These are phyloP conservation scores for Salvator merianae DNA, from an alignment of 2,113 vertebrate genomes.

Conservation along the genomic window DNA sequence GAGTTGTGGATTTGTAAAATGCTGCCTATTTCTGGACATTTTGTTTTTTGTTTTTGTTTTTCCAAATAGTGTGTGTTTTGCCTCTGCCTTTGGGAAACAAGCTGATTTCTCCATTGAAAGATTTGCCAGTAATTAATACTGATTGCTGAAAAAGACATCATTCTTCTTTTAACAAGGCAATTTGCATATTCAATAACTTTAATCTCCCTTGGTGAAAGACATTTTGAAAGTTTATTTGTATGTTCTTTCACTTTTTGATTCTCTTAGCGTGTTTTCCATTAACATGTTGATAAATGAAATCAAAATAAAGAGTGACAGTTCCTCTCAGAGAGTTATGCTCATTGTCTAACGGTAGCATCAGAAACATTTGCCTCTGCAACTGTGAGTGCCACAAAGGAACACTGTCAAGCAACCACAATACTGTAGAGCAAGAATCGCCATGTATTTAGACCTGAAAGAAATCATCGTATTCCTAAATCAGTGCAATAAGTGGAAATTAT, in stretches of 20 bases:
- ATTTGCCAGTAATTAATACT: conserved; percentile 65
- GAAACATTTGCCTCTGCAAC: conserved; percentile 27
- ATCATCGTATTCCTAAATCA: too few relatives aligned
- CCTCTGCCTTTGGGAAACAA: conserved; percentile 40
- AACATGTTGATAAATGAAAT: conserved; percentile 36
- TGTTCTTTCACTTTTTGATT: conserved; percentile 58
- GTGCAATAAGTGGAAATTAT: too few relatives aligned
- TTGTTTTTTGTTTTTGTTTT: conserved; percentile 50
- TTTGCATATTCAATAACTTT: conserved; percentile 70
- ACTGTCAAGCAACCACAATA: not conserved
- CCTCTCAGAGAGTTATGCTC: conserved; percentile 39
- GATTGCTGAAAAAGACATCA: conserved; percentile 68
- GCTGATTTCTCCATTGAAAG: conserved; percentile 66
- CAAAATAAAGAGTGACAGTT: conserved; percentile 49
- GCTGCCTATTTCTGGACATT: conserved; percentile 19
- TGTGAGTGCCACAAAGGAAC: not conserved
- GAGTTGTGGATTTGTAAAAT: not conserved
- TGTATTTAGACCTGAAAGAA: not conserved
- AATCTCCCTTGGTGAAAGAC: conserved; percentile 59
- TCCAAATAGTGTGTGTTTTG: conserved; percentile 18
- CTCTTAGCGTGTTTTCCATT: conserved; percentile 50
- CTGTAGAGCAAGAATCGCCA: not conserved
- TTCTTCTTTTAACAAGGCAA: conserved; percentile 73
- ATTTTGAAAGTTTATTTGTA: conserved; percentile 72
- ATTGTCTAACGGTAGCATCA: conserved; percentile 26